Evolutionary conservation across 2,113 vertebrate species (phyloP).

Genomic region (Chrysemys picta): DNA sequence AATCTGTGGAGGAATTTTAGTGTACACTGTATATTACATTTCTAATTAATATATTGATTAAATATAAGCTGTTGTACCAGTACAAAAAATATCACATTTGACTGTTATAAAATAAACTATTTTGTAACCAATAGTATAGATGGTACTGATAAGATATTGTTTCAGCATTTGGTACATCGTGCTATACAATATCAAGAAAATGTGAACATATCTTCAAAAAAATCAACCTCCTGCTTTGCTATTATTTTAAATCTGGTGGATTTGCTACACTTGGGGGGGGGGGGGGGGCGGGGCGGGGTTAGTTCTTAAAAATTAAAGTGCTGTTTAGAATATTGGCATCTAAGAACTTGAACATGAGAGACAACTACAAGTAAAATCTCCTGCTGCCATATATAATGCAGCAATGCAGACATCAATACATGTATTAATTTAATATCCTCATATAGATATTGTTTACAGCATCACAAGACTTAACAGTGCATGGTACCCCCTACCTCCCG

Average conservation of each 20-base stretch:
- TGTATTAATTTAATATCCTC: not conserved
- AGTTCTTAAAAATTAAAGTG: constrained; percentile 75
- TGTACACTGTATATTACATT: not conserved
- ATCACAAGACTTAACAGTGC: constrained; percentile 27
- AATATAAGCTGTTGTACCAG: constrained; percentile 41
- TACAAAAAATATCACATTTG: constrained; percentile 40
- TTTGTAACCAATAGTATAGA: constrained; percentile 39
- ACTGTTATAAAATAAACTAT: constrained; percentile 27
- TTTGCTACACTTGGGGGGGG: constrained; percentile 52
- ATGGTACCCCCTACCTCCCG: constrained; percentile 45
- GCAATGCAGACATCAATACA: constrained; percentile 48
- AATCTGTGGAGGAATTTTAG: constrained; percentile 25
- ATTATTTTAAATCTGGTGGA: constrained; percentile 70
- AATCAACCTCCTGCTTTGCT: constrained; percentile 39
- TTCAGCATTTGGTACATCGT: constrained; percentile 53
- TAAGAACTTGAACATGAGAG: constrained; percentile 56
- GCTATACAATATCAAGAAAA: constrained; percentile 41
- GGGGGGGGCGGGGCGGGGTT: constrained; percentile 3
- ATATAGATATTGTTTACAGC: not conserved
- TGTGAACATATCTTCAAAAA: not conserved
- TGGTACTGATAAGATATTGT: not conserved
- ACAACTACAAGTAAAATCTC: constrained; percentile 60
- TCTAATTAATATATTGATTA: not conserved
- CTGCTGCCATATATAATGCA: constrained; percentile 27
- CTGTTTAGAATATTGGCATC: constrained; percentile 70